A percentile compares a stretch with the other conserved stretches of the same genome.
These are phyloP conservation scores for Sinotaia quadrata DNA, from an alignment of 2,888 invertebrate genomes.

Conservation along the genomic window DNA sequence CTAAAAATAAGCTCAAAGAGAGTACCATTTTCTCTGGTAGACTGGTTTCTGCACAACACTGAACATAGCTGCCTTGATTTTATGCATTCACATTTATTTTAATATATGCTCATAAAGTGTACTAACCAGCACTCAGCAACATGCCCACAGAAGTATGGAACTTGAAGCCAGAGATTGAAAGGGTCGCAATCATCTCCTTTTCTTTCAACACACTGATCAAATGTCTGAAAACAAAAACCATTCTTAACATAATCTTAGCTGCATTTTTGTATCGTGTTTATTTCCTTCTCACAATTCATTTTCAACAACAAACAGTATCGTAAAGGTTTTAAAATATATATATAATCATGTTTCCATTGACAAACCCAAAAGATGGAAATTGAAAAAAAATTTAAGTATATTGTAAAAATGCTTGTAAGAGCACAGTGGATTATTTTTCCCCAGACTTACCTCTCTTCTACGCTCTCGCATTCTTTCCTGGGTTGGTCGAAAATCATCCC, in stretches of 20 bases:
- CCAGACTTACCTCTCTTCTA: slow-evolving; percentile 87
- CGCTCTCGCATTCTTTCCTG: slow-evolving; percentile 93
- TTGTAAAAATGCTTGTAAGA: background rate
- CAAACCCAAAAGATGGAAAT: background rate
- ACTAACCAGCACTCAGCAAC: slow-evolving; percentile 93
- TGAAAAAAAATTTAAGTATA: background rate
- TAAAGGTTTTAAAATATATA: no score
- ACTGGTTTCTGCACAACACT: no score
- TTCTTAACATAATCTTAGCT: no score
- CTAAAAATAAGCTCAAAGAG: no score
- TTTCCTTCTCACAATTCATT: no score
- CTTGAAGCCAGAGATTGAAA: slow-evolving; percentile 97
- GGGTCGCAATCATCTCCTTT: slow-evolving; percentile 92
- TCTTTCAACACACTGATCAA: slow-evolving; percentile 94
- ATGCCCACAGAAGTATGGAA: slow-evolving; percentile 99
- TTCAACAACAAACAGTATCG: no score
- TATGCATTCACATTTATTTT: no score
- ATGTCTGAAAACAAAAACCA: slow-evolving; percentile 85
- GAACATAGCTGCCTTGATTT: no score
- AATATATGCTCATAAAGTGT: no score
- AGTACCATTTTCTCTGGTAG: no score
- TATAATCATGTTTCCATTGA: no score
- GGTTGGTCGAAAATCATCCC: slow-evolving; percentile 97
- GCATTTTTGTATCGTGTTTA: no score
- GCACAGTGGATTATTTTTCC: background rate